Base-by-base conservation (phyloP, 2,888 invertebrate species). In the Tiliacea citrago region DNA sequence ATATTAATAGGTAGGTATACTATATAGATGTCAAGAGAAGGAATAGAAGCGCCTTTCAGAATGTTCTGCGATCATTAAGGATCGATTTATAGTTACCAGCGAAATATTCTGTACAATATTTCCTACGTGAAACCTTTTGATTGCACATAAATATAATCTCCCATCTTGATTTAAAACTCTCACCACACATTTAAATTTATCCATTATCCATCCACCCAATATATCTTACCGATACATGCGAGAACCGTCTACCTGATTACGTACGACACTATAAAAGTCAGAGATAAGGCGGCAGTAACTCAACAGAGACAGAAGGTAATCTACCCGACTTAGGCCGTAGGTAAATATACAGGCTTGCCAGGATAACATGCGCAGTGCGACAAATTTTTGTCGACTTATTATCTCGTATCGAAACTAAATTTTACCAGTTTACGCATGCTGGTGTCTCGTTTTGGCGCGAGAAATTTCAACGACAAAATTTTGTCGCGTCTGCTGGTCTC, bases 301-400 rank as follows among this genome's bases (percentile, higher is more conserved):
- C 83, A 88, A 85, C 67, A 75, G 81, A 77, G 84, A 83, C 88
- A 85, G 89, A 78, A 86, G 79, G 90, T 89, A 90, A 89, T 90
- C 84, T 87, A 78, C 77, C 68, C 71, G 77, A 78, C 74, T 75
- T 74, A 55, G 67, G 70, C 83, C 73, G 82, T 87, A n/a, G n/a
- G n/a, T n/a, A 87, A 88, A 90, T 88, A 86, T 85, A 79, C 79
- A 73, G 61, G 69, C 75, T 62, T 57, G 51, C 69, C 45, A 35
- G 67, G 24, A 49, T 61, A 21, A 49, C 53, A 77, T 53, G 24
- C 79, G 47, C 13, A 21, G 39, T 16, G 24, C 35, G 53, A 55
- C 39, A 0, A 55, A 42, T 61, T 76, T 72, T 72, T 53, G 53
- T 72, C 60, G 29, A 16, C 24, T 35, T 78, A 78, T 78, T 75